Evolutionary conservation across 2,888 invertebrate genomes (phyloP), one percentile per base, ranked within the genome.

Genomic region (Entomobrya proxima): DNA sequence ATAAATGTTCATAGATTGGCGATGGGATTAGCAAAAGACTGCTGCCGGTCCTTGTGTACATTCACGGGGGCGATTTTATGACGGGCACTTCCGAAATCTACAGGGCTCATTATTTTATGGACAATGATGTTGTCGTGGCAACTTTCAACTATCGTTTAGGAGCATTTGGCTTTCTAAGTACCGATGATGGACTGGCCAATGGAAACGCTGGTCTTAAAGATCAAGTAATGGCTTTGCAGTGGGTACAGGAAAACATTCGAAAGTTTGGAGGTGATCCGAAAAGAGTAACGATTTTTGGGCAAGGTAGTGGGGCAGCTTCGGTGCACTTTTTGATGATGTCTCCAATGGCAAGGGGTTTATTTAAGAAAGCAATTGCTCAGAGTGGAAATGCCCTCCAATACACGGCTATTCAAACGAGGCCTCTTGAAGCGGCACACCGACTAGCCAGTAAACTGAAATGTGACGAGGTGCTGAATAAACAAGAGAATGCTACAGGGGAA

Each of bases 311-410:
- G 7, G 85, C 86, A 13, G 50, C 81, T 1, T 79, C 82, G n/a
- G 89, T 88, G 11, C 89, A 89, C 58, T 85, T 86, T 30, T 81
- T 88, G 18, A 88, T 89, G 72, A 50, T 89, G 9, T 88, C 88
- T 1, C 88, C 85, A 30, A 61, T 85, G 50, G 82, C 88, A 2
- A 88, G 77, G 47, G 89, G 89, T 37, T 35, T 89, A n/a, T 89
- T 88, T 50, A 80, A 82, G 15, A 85, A 83, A 6, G 87, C 88
- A 0, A 88, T 89, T 37, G 83, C 86, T 24, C 88, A 88, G 55
- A 81, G 84, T 58, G 88, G 87, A 13, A 86, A 58, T 4, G 85
- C 88, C 15, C 61, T 89, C 0, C 85, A 83, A 15, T 44, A 78
- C 35, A 72, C 76, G 9, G n/a, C 86, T 0, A 85, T 89, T 21